Conservation (phyloP, 2,888 invertebrate genomes). For the Himalopsyche kuldschensis region DNA sequence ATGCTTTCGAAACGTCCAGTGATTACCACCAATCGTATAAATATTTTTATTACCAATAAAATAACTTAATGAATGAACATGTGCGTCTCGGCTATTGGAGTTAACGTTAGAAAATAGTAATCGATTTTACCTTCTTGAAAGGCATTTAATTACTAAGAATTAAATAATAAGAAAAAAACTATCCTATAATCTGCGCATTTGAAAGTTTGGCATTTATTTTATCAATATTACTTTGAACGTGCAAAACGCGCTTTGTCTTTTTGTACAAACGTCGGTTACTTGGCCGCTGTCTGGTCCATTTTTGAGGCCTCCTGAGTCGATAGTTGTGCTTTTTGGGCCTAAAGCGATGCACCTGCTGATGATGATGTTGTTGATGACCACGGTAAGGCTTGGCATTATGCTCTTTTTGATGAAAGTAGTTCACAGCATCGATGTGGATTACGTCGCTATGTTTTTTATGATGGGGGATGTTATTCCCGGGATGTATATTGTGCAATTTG, state of each 20-base stretch:
- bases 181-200: not conserved
- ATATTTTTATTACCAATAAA: too few species aligned
- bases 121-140: too few species aligned
- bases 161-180: not conserved
- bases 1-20: too few species aligned
- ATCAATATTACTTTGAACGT: constrained; percentile 25
- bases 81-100: too few species aligned
- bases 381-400: not conserved
- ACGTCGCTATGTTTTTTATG: constrained; percentile 7
- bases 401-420: constrained; percentile 30
- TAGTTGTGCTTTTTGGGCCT: constrained; percentile 23
- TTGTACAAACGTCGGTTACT: not conserved
- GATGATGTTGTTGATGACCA: not conserved
- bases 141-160: too few species aligned
- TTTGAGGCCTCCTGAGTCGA: constrained; percentile 22
- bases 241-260: constrained; percentile 10
- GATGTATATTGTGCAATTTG: not conserved
- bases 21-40: too few species aligned
- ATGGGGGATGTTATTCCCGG: not conserved
- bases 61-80: too few species aligned
- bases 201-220: constrained; percentile 4
- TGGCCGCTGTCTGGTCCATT: constrained; percentile 22
- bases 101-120: too few species aligned
- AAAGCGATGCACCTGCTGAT: constrained; percentile 4
- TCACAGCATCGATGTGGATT: constrained; percentile 28